These are phyloP conservation scores for Acomys russatus DNA, from an alignment of 2,797 vertebrate genomes.

Conservation along the genomic window DNA sequence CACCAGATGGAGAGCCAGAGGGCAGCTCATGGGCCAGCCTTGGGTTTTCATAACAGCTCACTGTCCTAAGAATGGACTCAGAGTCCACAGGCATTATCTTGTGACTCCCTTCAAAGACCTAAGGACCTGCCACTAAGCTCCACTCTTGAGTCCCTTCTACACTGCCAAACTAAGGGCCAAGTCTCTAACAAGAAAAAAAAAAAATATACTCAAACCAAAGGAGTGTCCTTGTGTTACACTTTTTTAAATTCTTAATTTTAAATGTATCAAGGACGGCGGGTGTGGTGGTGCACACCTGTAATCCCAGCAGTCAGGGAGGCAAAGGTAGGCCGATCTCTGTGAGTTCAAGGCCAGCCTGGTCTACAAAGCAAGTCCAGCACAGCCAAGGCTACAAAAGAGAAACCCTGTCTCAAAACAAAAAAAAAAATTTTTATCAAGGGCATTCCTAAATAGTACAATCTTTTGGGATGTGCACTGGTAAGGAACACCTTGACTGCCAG, in stretches of 20 bases:
- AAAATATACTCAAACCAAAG: not conserved
- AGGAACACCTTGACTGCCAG: not conserved
- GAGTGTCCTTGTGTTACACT: not conserved
- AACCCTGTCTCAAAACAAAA: too few species aligned
- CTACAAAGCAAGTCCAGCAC: too few species aligned
- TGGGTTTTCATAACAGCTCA: not conserved
- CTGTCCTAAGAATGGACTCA: not conserved
- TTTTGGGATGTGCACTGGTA: not conserved
- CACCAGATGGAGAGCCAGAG: not conserved
- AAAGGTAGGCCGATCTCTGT: too few species aligned
- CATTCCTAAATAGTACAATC: not conserved
- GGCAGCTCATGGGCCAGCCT: not conserved
- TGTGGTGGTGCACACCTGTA: too few species aligned
- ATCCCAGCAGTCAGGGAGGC: too few species aligned
- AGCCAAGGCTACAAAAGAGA: too few species aligned
- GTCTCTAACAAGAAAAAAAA: not conserved
- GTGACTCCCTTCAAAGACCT: not conserved
- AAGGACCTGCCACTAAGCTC: not conserved
- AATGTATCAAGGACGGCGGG: not conserved
- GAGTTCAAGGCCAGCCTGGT: too few species aligned
- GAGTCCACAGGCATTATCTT: not conserved
- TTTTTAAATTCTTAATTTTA: not conserved
- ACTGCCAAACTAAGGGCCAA: not conserved
- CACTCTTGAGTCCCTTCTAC: not conserved
- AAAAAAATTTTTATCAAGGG: not conserved